Evolutionary conservation across 2,797 vertebrate genomes (phyloP).

Genomic region (Pachyuromys duprasi): DNA sequence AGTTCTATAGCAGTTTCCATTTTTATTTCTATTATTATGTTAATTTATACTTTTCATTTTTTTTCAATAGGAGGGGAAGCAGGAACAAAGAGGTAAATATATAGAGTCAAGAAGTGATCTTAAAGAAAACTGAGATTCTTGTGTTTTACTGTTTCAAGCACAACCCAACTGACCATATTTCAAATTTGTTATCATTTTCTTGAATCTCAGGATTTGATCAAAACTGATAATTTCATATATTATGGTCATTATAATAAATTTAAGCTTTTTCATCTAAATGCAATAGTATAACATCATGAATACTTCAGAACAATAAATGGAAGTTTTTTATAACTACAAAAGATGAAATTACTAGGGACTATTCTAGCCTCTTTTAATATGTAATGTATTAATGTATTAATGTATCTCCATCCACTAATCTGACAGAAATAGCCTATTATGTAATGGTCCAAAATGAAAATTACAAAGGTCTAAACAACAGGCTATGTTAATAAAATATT

Average conservation of each 20-base stretch:
- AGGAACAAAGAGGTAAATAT: background rate
- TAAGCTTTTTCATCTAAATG: conserved; percentile 2
- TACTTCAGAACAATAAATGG: conserved; percentile 75
- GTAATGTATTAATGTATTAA: background rate
- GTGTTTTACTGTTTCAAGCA: background rate
- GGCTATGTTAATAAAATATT: background rate
- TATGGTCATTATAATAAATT: background rate
- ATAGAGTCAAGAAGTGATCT: background rate
- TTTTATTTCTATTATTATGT: background rate
- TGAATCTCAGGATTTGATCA: background rate
- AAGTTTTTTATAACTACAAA: conserved; percentile 75
- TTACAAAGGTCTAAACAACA: conserved; percentile 56
- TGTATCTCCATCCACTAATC: conserved; percentile 70
- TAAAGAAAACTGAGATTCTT: background rate
- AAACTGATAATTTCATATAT: conserved; percentile 21
- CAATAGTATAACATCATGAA: background rate
- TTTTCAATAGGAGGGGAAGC: background rate
- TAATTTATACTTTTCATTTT: background rate
- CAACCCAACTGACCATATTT: background rate
- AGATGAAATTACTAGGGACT: conserved; percentile 74
- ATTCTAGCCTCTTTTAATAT: conserved; percentile 79
- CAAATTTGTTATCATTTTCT: background rate
- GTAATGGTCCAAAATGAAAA: conserved; percentile 12
- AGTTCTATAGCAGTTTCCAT: too few relatives aligned
- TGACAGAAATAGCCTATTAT: conserved; percentile 55